Conservation (phyloP, 2,888 invertebrate genomes). For the Xestia sexstrigata region DNA sequence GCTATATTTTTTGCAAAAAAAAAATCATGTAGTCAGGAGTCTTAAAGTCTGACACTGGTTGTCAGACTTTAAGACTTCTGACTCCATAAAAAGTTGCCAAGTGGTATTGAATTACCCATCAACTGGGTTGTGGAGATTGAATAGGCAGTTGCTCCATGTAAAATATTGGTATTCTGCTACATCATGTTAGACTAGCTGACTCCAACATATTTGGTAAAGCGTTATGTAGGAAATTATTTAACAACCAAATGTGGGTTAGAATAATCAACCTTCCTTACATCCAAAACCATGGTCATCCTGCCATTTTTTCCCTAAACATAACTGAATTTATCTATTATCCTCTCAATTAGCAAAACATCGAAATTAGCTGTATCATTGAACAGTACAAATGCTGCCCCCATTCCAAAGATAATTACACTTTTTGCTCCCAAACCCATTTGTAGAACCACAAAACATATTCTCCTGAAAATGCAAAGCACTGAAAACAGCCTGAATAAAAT, state of each 20-base stretch:
- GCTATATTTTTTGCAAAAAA: too few relatives aligned
- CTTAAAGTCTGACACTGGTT: too few relatives aligned
- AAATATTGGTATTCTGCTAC: not conserved
- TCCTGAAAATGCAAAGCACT: conserved; percentile 48
- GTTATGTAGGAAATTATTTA: not conserved
- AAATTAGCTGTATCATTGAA: not conserved
- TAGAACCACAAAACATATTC: conserved; percentile 46
- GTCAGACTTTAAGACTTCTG: too few relatives aligned
- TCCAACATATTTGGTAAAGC: not conserved
- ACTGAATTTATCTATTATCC: not conserved
- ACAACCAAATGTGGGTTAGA: not conserved
- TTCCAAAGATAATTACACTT: conserved; percentile 25
- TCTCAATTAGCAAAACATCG: not conserved
- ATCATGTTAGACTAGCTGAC: not conserved
- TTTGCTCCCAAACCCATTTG: conserved; percentile 11
- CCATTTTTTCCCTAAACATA: not conserved
- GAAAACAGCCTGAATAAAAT: conserved; percentile 56
- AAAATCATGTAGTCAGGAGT: too few relatives aligned
- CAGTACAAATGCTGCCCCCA: conserved; percentile 7
- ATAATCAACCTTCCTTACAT: not conserved
- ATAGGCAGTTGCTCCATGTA: not conserved
- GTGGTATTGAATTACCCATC: not conserved
- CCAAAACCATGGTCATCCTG: not conserved
- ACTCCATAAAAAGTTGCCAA: too few relatives aligned
- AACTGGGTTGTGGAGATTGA: not conserved